Base-by-base conservation (phyloP, 2,797 vertebrate species). In the Otolemur crassicaudatus region DNA sequence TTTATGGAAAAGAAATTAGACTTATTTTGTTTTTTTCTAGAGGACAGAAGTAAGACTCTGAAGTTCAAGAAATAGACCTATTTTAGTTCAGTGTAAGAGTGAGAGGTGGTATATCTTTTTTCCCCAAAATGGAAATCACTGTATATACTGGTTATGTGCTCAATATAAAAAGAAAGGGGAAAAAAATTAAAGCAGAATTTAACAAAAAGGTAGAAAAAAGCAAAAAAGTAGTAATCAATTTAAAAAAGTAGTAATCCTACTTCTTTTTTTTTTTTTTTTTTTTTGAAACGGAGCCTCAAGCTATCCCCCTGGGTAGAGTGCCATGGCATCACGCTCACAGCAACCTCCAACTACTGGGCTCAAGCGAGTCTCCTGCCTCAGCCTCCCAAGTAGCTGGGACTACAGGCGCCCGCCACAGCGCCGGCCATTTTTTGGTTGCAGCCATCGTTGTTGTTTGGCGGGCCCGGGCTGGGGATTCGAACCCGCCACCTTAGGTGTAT, bases 1-100 rank as follows among this genome's bases (percentile, higher is more conserved):
- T 77, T 90, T 91, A 53, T 82, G 29, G 56, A 94, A 91, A 43
- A 95, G 37, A 92, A 14, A 46, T 63, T 88, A 93, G 56, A 96
- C 31, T 67, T 91, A 72, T 56, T 56, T 8, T 63, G 17, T 79
- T 90, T 91, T 85, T 88, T 85, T 58, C 22, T 37, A 94, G n/a
- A 58, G 37, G 22, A 89, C 65, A 94, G 43, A 95, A 95, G 3
- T 90, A 82, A 95, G 37, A 86, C 37, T 43, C 72, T 16, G 65
- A 19, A 87, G 22, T 70, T 77, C 7, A 53, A 93, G 53, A 94
- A 87, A 93, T 25, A 72, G 46, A 67, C n/a, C 65, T 77, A 75
- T 90, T 94, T 93, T 87, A 91, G 49, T 49, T 88, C 25, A 87
- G 6, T 67, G 13, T 72, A 89, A 93, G 63, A 92, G 29, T 81